phyloP scores from a whole-genome alignment of 2,113 vertebrate species.

The Myodes glareolus region DNA sequence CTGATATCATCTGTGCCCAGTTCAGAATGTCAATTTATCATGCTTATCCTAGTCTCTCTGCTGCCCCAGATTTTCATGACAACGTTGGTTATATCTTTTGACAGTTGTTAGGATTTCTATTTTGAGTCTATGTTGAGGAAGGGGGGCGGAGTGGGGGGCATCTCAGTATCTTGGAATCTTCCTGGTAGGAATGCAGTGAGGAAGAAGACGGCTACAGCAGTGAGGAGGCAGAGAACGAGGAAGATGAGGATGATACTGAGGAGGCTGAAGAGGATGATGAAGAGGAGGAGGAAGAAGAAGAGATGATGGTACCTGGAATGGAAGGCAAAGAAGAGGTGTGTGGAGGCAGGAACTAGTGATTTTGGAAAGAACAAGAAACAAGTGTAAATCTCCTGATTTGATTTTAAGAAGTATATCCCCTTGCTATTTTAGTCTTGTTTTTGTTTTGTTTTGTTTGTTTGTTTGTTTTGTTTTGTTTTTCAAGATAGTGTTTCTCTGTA shows the following conservation, averaged over 20 bases:
- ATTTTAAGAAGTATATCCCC: background rate
- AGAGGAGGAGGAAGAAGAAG: slow-evolving; percentile 82
- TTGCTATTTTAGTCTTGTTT: background rate
- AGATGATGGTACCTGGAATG: slow-evolving; percentile 98
- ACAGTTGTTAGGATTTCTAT: slow-evolving; percentile 46
- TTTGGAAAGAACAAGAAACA: slow-evolving; percentile 17
- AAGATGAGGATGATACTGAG: slow-evolving; percentile 92
- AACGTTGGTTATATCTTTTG: slow-evolving; percentile 23
- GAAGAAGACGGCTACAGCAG: slow-evolving; percentile 91
- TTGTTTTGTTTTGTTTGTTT: no score
- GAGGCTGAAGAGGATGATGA: slow-evolving; percentile 91
- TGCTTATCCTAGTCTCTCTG: background rate
- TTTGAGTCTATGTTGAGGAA: slow-evolving; percentile 17
- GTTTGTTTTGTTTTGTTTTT: no score
- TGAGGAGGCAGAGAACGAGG: slow-evolving; percentile 90
- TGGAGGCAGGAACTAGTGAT: background rate
- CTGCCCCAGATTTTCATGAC: background rate
- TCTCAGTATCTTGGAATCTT: slow-evolving; percentile 50
- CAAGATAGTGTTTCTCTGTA: no score
- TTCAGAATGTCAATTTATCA: slow-evolving; percentile 28
- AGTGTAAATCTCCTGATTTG: background rate
- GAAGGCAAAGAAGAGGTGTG: slow-evolving; percentile 98
- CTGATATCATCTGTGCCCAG: slow-evolving; percentile 13
- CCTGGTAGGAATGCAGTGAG: slow-evolving; percentile 93
- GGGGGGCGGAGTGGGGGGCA: background rate